A percentile compares a stretch with the other conserved stretches of the same genome.
phyloP scores from a whole-genome alignment of 2,797 vertebrate genomes.

The Bovichtus diacanthus region DNA sequence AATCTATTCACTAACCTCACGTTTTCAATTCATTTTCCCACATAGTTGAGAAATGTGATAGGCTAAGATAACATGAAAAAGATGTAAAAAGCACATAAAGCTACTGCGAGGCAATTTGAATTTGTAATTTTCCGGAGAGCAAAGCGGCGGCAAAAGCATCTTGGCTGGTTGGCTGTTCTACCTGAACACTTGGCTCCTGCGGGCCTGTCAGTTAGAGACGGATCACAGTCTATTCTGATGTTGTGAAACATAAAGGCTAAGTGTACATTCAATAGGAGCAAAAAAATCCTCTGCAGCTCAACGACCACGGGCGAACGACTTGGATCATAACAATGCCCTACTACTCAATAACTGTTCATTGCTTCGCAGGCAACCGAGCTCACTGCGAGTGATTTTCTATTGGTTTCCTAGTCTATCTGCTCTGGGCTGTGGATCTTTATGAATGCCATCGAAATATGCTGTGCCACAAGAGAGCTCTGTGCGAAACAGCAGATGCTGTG shows the following conservation, averaged over 20 bases:
- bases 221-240: slow-evolving; percentile 53
- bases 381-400: slow-evolving; percentile 42
- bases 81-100: slow-evolving; percentile 46
- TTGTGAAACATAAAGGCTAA: slow-evolving; percentile 55
- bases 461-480: slow-evolving; percentile 42
- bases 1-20: slow-evolving; percentile 37
- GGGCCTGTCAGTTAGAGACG: slow-evolving; percentile 32
- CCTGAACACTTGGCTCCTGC: slow-evolving; percentile 36
- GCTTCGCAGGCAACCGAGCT: slow-evolving; percentile 40
- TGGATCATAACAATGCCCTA: slow-evolving; percentile 52
- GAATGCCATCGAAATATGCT: slow-evolving; percentile 60
- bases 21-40: slow-evolving; percentile 57
- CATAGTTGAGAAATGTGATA: slow-evolving; percentile 58
- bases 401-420: slow-evolving; percentile 48
- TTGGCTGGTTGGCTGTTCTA: slow-evolving; percentile 31
- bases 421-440: slow-evolving; percentile 51
- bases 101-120: slow-evolving; percentile 58
- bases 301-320: slow-evolving; percentile 39
- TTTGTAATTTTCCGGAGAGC: slow-evolving; percentile 59
- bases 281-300: slow-evolving; percentile 49
- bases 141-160: slow-evolving; percentile 21
- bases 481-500: slow-evolving; percentile 56
- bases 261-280: slow-evolving; percentile 39
- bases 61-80: slow-evolving; percentile 42
- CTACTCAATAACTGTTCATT: slow-evolving; percentile 49